Conservation (phyloP, 2,888 invertebrate genomes). For the Lepeophtheirus nordmannii region DNA sequence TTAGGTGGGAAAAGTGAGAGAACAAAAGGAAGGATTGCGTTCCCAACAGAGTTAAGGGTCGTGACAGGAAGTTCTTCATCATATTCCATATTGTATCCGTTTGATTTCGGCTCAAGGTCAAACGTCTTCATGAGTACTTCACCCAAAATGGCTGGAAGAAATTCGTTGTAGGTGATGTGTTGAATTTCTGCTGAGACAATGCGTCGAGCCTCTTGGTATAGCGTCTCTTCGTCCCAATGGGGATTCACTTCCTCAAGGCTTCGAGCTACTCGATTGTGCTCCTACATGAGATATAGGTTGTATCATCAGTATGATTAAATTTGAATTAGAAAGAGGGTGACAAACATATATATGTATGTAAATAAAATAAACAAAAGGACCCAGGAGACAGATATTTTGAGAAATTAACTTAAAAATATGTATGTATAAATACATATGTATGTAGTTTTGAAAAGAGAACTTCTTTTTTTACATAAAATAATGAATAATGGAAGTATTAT, state of each 20-base stretch:
- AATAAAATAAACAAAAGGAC: too few species aligned
- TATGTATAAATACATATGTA: too few species aligned
- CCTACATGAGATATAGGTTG: constrained; percentile 38
- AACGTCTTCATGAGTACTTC: constrained; percentile 44
- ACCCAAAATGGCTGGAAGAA: constrained; percentile 58
- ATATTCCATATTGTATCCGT: constrained; percentile 23
- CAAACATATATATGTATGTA: too few species aligned
- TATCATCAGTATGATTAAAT: too few species aligned
- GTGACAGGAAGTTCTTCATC: constrained; percentile 22
- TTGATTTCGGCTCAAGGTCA: constrained; percentile 40
- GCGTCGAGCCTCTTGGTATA: constrained; percentile 60
- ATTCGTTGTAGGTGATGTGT: constrained; percentile 60
- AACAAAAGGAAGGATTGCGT: constrained; percentile 19
- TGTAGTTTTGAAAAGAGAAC: too few species aligned
- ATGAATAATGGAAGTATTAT: too few species aligned
- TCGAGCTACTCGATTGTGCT: constrained; percentile 63
- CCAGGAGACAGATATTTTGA: too few species aligned
- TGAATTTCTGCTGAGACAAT: constrained; percentile 62
- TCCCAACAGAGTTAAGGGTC: constrained; percentile 16
- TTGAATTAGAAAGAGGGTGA: too few species aligned
- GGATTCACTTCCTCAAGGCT: constrained; percentile 52
- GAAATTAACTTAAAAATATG: too few species aligned
- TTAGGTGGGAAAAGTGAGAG: constrained; percentile 20
- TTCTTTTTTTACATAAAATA: too few species aligned
- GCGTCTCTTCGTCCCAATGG: constrained; percentile 58